A percentile compares a stretch with the other conserved stretches of the same genome.
phyloP scores from a whole-genome alignment of 2,797 vertebrate genomes.

The Arctocebus calabarensis region DNA sequence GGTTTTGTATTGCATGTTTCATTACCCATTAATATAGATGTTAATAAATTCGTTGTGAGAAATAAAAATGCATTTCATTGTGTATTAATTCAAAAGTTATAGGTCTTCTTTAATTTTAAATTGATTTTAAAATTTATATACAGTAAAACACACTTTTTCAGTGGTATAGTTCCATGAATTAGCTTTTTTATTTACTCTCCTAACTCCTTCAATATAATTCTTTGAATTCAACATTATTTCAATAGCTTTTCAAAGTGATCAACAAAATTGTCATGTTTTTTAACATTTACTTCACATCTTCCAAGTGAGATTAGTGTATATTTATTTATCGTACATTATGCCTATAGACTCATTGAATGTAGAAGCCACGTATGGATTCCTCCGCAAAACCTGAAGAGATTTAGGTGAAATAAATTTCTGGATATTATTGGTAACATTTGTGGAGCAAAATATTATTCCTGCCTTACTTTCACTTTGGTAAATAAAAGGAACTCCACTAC shows the following conservation, averaged over 20 bases:
- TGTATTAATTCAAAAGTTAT: slow-evolving; percentile 6
- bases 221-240: background rate
- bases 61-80: slow-evolving; percentile 50
- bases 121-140: background rate
- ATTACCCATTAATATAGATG: slow-evolving; percentile 87
- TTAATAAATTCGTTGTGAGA: slow-evolving; percentile 88
- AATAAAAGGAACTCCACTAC: background rate
- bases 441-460: background rate
- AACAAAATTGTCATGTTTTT: background rate
- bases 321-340: background rate
- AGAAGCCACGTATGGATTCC: background rate
- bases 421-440: background rate
- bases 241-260: background rate
- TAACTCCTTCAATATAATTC: background rate
- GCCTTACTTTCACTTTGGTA: background rate
- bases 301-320: background rate
- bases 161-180: background rate
- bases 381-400: background rate
- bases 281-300: background rate
- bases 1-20: slow-evolving; percentile 89
- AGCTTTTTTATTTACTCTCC: background rate
- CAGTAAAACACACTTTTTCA: background rate
- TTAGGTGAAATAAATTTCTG: slow-evolving; percentile 2
- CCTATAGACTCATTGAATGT: background rate
- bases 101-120: background rate